Conservation (phyloP, 2,888 invertebrate genomes). For the Invenusta paracnida region DNA sequence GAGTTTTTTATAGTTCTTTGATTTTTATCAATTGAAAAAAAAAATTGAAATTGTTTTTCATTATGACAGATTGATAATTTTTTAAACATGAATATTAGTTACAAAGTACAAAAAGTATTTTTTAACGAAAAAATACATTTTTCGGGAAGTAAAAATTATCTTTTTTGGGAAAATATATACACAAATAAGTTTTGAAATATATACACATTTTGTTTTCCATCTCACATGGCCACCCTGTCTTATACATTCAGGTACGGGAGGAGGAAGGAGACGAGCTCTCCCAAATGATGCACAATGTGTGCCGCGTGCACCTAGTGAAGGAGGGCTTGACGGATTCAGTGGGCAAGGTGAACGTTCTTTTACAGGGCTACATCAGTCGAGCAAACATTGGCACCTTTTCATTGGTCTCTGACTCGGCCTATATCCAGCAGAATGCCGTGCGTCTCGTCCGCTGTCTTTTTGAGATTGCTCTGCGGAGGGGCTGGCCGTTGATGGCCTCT, state of each 20-base stretch:
- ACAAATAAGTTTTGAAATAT: no score
- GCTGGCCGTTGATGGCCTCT: conserved; percentile 78
- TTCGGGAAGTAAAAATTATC: no score
- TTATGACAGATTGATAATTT: no score
- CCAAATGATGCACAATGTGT: not conserved
- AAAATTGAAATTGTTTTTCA: no score
- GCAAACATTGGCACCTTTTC: conserved; percentile 77
- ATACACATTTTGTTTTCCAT: no score
- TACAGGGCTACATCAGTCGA: conserved; percentile 76
- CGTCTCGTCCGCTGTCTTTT: conserved; percentile 86
- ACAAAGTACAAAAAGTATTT: no score
- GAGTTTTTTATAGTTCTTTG: no score
- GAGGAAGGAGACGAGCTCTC: conserved; percentile 15
- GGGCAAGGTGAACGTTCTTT: conserved; percentile 58
- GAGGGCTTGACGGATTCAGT: not conserved
- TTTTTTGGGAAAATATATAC: no score
- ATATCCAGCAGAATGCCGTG: conserved; percentile 79
- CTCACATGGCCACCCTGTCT: not conserved
- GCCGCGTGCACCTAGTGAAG: not conserved
- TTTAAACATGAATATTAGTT: no score
- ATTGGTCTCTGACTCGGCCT: conserved; percentile 78
- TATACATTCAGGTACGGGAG: conserved; percentile 32
- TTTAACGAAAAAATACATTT: no score
- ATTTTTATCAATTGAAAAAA: no score
- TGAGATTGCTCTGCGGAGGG: conserved; percentile 81